Evolutionary conservation across 1,140 invertebrate genomes (phyloP).

Genomic region (Wiebesia pumilae): DNA sequence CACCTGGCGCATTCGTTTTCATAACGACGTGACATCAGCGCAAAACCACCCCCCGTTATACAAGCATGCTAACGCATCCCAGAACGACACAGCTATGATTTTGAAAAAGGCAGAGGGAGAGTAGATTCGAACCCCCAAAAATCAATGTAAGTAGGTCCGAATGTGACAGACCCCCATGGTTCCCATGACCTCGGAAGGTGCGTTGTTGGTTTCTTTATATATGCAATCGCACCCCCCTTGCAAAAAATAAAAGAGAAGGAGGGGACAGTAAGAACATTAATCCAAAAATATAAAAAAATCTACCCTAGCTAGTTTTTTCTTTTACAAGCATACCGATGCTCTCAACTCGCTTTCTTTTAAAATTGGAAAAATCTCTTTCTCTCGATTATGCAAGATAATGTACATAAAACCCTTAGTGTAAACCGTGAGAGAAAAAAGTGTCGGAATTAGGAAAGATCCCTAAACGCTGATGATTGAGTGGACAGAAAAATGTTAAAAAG

Average conservation of each 20-base stretch:
- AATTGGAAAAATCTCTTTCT: constrained; percentile 34
- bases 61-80: neutral
- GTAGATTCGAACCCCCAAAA: neutral
- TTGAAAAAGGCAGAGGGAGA: neutral
- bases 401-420: neutral
- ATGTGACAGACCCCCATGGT: constrained; percentile 70
- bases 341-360: neutral
- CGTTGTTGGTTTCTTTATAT: constrained; percentile 46
- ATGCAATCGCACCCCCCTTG: constrained; percentile 39
- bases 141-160: neutral
- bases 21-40: constrained; percentile 48
- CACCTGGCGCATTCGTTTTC: constrained; percentile 58
- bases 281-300: constrained; percentile 46
- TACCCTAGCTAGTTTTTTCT: neutral
- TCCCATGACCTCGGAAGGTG: constrained; percentile 72
- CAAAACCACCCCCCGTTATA: constrained; percentile 44
- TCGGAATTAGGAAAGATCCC: constrained; percentile 20
- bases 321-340: neutral
- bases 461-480: constrained; percentile 29
- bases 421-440: constrained; percentile 36
- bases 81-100: neutral
- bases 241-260: constrained; percentile 15
- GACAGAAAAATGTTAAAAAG: neutral
- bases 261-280: neutral
- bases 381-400: constrained; percentile 35